phyloP scores from a whole-genome alignment of 2,113 vertebrate genomes.

The Scopus umbretta region DNA sequence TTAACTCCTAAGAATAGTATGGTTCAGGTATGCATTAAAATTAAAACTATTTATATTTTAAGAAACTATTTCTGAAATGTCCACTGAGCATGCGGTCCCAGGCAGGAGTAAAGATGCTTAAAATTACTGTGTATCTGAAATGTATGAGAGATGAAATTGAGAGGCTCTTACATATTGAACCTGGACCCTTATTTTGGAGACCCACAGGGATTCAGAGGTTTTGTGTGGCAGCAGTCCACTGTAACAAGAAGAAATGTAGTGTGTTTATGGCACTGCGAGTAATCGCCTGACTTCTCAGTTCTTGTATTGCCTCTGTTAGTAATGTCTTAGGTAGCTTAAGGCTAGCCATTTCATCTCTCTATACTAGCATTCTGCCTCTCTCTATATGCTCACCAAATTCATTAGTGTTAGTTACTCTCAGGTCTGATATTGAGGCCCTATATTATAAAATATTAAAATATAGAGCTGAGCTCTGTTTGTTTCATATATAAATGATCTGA shows the following conservation, averaged over 20 bases:
- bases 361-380: neutral
- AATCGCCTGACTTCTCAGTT: neutral
- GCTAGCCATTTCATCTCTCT: neutral
- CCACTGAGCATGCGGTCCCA: neutral
- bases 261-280: neutral
- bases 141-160: neutral
- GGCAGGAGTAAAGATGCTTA: neutral
- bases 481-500: neutral
- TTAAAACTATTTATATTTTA: neutral
- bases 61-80: neutral
- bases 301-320: neutral
- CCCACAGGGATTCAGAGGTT: neutral
- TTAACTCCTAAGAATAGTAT: constrained; percentile 80
- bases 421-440: neutral
- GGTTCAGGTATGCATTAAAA: constrained; percentile 49
- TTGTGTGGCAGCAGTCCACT: neutral
- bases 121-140: neutral
- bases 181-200: neutral
- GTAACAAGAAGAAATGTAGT: neutral
- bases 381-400: neutral
- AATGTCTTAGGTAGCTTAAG: neutral
- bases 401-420: neutral
- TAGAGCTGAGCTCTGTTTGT: neutral
- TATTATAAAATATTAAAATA: neutral
- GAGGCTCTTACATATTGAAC: neutral